Percentiles rank a stretch among this genome's conserved stretches.
Conservation (phyloP, 2,888 invertebrate genomes). For the Platerodrilus igneus region DNA sequence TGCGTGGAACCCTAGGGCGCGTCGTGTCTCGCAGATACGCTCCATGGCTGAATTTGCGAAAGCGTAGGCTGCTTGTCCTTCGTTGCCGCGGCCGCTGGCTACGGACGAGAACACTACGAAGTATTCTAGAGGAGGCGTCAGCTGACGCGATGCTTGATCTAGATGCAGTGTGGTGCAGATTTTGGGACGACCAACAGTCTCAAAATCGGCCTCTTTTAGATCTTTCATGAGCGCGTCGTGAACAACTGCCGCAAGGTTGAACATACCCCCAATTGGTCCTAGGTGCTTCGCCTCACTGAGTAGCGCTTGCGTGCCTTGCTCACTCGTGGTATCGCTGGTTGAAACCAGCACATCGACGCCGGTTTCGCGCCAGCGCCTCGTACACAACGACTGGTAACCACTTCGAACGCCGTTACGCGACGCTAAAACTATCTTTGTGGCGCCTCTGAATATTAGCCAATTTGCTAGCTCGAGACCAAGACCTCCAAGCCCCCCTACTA, state of each 20-base stretch:
- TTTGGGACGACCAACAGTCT: constrained; percentile 79
- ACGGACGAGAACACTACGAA: constrained; percentile 96
- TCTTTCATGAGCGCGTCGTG: constrained; percentile 84
- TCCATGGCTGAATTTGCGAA: constrained; percentile 94
- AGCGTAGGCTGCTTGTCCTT: constrained; percentile 95
- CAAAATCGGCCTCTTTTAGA: constrained; percentile 74
- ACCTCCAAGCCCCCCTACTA: constrained; percentile 89
- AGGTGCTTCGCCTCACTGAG: constrained; percentile 57
- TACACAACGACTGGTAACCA: constrained; percentile 86
- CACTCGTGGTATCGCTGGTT: constrained; percentile 58
- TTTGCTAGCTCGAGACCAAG: constrained; percentile 90
- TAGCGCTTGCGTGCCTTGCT: constrained; percentile 60
- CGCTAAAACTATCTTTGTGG: constrained; percentile 87
- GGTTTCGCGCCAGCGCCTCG: constrained; percentile 61
- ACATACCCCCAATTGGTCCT: constrained; percentile 79
- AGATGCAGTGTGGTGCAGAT: constrained; percentile 76
- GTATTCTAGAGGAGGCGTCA: constrained; percentile 79
- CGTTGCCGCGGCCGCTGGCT: constrained; percentile 93
- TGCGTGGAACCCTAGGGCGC: constrained; percentile 78
- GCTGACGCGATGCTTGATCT: constrained; percentile 70
- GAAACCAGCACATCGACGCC: constrained; percentile 63
- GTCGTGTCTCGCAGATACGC: constrained; percentile 83
- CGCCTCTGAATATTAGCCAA: constrained; percentile 80
- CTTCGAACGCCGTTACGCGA: constrained; percentile 86
- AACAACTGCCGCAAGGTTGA: constrained; percentile 91